Conservation (phyloP, 2,888 invertebrate genomes). For the Allacma fusca region DNA sequence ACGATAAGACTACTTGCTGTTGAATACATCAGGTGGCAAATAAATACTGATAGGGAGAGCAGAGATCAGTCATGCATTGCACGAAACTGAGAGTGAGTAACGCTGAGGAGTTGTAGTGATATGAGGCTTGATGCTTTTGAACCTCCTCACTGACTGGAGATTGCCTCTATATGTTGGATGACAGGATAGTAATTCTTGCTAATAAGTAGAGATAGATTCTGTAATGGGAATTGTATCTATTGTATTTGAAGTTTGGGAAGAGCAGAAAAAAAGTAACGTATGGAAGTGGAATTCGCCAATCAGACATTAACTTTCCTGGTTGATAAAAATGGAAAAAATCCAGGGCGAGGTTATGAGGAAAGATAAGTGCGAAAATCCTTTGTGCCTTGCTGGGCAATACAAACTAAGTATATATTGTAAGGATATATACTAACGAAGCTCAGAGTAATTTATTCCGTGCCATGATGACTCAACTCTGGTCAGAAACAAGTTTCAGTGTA, state of each 20-base stretch:
- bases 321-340: slow-evolving; percentile 8
- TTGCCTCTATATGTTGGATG: no score
- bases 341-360: slow-evolving; percentile 11
- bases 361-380: slow-evolving; percentile 3
- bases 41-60: neutral
- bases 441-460: slow-evolving; percentile 11
- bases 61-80: neutral
- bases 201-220: no score
- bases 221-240: no score
- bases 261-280: neutral
- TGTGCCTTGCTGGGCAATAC: neutral
- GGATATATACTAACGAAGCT: no score
- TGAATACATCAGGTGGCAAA: slow-evolving; percentile 1
- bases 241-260: neutral
- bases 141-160: no score
- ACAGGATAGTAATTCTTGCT: no score
- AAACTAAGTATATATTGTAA: no score
- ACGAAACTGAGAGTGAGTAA: no score
- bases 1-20: neutral
- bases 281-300: neutral
- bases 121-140: no score
- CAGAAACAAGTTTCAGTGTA: neutral
- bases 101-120: no score
- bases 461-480: neutral
- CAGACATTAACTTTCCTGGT: neutral